phyloP scores from a whole-genome alignment of 2,797 vertebrate genomes.

The Ataeniobius toweri region DNA sequence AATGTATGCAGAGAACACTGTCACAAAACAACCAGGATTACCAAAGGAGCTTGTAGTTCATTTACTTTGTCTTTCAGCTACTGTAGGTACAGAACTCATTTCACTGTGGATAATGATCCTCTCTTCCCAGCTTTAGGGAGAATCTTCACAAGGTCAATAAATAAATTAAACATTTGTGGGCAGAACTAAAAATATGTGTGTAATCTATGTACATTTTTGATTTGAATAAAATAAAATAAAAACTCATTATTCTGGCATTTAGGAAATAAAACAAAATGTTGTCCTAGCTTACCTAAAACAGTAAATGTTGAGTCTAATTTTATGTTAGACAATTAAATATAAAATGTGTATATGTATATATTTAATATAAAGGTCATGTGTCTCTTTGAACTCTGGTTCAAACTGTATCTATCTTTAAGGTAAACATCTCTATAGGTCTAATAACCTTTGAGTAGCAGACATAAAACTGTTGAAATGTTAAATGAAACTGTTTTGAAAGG shows the following conservation, averaged over 20 bases:
- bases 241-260: not conserved
- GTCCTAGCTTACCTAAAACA: not conserved
- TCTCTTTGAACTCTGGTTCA: not conserved
- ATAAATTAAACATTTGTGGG: not conserved
- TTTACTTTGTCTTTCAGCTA: not conserved
- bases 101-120: not conserved
- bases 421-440: too few species aligned
- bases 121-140: not conserved
- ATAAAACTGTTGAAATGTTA: too few species aligned
- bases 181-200: not conserved
- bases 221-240: not conserved
- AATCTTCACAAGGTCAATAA: not conserved
- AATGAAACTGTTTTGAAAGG: too few species aligned
- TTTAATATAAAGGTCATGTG: not conserved
- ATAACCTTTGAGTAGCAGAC: too few species aligned
- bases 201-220: not conserved
- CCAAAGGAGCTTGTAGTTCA: not conserved
- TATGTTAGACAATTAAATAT: not conserved
- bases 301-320: not conserved
- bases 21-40: not conserved
- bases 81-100: not conserved
- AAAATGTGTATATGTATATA: not conserved
- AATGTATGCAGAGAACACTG: conserved; percentile 7
- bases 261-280: not conserved
- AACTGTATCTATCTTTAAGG: too few species aligned